These are phyloP conservation scores for Myiozetetes cayanensis DNA, from an alignment of 2,113 vertebrate species.

Conservation along the genomic window DNA sequence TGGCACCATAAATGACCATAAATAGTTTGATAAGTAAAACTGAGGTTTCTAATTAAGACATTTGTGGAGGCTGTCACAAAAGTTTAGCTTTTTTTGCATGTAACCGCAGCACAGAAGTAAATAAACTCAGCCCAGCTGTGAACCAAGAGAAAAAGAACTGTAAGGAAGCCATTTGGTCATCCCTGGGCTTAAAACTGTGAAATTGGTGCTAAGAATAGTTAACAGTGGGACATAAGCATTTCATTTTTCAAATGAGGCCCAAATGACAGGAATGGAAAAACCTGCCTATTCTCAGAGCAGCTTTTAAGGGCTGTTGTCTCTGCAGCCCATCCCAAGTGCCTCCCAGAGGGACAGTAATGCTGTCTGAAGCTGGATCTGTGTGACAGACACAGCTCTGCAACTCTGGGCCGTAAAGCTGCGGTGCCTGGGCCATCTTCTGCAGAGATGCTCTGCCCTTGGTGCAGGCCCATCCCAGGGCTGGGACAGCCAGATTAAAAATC, in stretches of 20 bases:
- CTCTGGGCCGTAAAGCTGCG: background rate
- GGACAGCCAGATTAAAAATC: background rate
- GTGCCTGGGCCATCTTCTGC: background rate
- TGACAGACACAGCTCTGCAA: background rate
- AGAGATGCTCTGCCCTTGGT: background rate
- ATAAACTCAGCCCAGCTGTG: conserved; percentile 22
- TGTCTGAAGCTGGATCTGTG: conserved; percentile 12
- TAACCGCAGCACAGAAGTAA: background rate
- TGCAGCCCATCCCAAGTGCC: conserved; percentile 33
- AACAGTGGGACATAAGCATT: conserved; percentile 24
- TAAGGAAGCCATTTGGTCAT: background rate
- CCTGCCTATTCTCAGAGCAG: conserved; percentile 19
- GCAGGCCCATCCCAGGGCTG: background rate
- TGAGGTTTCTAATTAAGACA: background rate
- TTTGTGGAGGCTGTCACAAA: background rate
- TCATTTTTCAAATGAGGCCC: conserved; percentile 48
- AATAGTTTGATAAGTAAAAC: background rate
- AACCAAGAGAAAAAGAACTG: background rate
- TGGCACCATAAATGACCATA: background rate
- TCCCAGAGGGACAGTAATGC: conserved; percentile 23
- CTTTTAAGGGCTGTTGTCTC: conserved; percentile 36
- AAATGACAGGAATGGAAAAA: conserved; percentile 53
- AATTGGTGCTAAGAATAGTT: conserved; percentile 33
- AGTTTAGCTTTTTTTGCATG: background rate
- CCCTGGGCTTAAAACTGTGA: background rate